Evolutionary conservation across 2,888 invertebrate species (phyloP).

Genomic region (Mylabris sibirica): DNA sequence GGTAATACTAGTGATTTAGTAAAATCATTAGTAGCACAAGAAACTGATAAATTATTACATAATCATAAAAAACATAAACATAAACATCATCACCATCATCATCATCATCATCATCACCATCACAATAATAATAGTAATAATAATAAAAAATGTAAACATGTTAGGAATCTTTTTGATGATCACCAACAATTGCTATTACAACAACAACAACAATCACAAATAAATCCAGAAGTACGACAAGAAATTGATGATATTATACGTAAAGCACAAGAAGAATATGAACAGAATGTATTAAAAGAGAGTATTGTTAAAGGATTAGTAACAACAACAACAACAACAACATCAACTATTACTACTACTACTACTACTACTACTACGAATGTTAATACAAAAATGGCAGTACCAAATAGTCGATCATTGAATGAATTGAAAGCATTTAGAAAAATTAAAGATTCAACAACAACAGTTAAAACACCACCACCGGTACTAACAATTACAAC

Average conservation of each 20-base stretch:
- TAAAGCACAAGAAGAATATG: constrained; percentile 56
- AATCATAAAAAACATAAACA: constrained; percentile 53
- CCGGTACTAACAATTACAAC: neutral
- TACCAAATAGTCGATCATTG: neutral
- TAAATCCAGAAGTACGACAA: constrained; percentile 40
- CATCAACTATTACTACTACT: neutral
- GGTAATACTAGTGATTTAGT: constrained; percentile 46
- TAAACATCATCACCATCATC: constrained; percentile 48
- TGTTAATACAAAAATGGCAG: neutral
- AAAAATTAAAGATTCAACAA: constrained; percentile 34
- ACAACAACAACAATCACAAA: constrained; percentile 9
- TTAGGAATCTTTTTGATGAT: neutral
- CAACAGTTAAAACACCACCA: neutral
- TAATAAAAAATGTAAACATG: constrained; percentile 36
- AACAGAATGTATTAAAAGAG: constrained; percentile 42
- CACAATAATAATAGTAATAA: constrained; percentile 51
- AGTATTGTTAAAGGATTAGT: neutral
- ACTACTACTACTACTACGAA: neutral
- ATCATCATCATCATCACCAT: constrained; percentile 54
- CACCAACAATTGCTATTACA: neutral
- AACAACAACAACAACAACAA: constrained; percentile 5
- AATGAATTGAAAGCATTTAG: constrained; percentile 40
- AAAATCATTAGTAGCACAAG: constrained; percentile 49
- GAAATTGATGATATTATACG: constrained; percentile 58
- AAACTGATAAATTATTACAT: constrained; percentile 47